A percentile compares a stretch with the other conserved stretches of the same genome.
phyloP scores from a whole-genome alignment of 2,797 vertebrate species.

The Octomys mimax region DNA sequence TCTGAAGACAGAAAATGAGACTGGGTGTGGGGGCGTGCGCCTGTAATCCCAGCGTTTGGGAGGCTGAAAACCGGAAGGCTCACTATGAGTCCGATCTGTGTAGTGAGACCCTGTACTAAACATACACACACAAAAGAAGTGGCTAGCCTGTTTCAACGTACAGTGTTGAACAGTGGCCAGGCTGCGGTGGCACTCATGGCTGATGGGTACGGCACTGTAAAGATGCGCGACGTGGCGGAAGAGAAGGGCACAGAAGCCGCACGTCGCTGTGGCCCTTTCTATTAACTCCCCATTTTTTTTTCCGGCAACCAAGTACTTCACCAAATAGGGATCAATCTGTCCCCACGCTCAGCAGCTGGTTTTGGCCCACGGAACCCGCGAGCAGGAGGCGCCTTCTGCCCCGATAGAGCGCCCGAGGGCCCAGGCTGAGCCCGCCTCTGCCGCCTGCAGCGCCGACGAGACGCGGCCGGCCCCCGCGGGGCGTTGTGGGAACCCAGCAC shows the following conservation, averaged over 20 bases:
- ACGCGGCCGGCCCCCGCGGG: rapidly evolving
- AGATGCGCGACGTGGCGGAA: background rate
- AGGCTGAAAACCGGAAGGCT: no score
- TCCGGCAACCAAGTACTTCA: background rate
- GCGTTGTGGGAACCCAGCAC: rapidly evolving
- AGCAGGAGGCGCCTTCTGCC: no score
- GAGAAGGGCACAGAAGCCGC: background rate
- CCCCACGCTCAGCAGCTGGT: background rate
- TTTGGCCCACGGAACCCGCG: background rate
- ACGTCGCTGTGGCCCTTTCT: background rate
- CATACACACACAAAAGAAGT: background rate
- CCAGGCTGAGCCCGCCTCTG: rapidly evolving
- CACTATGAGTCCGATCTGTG: no score
- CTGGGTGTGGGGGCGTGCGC: no score
- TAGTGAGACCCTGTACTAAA: no score
- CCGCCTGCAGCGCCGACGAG: rapidly evolving
- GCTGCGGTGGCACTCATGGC: background rate
- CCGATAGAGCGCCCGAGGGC: rapidly evolving
- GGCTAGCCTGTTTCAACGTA: background rate
- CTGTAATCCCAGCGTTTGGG: no score
- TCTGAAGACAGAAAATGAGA: no score
- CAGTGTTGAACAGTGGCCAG: background rate
- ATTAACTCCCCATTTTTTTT: background rate
- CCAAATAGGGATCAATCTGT: background rate
- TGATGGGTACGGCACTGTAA: background rate